Conservation (phyloP, 2,888 invertebrate species). For the Scaptomyza parva region DNA sequence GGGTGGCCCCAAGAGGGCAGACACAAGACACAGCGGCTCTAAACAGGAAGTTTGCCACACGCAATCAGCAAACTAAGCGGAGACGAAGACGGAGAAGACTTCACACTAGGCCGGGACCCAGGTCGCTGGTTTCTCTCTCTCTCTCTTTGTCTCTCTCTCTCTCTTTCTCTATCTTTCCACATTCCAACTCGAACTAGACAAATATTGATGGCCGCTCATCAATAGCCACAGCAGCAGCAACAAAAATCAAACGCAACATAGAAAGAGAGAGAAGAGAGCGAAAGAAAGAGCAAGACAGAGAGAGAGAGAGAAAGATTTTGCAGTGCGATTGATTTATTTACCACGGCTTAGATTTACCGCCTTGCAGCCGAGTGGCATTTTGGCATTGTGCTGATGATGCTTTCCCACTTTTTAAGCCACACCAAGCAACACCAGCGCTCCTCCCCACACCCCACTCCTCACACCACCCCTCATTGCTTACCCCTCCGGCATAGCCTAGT, state of each 20-base stretch:
- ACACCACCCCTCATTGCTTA: not conserved
- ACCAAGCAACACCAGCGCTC: constrained; percentile 11
- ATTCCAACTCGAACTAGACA: constrained; percentile 80
- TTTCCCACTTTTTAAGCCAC: constrained; percentile 55
- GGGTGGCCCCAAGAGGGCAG: constrained; percentile 67
- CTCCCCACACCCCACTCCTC: not conserved
- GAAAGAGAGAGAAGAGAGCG: constrained; percentile 31
- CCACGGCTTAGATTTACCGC: constrained; percentile 81
- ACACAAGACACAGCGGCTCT: constrained; percentile 1
- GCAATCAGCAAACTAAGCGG: constrained; percentile 62
- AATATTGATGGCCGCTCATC: constrained; percentile 82
- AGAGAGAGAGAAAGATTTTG: constrained; percentile 52
- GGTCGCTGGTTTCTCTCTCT: constrained; percentile 54
- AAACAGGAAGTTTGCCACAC: constrained; percentile 79
- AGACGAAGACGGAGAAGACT: constrained; percentile 40
- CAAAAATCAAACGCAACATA: constrained; percentile 46
- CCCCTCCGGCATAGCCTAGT: constrained; percentile 6
- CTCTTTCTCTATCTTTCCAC: constrained; percentile 37
- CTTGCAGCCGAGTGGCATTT: constrained; percentile 73
- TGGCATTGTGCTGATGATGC: constrained; percentile 78
- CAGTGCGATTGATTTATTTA: constrained; percentile 82
- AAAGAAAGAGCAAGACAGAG: too few species aligned
- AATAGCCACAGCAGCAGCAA: constrained; percentile 66
- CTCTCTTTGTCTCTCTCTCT: constrained; percentile 15
- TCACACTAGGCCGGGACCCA: constrained; percentile 54